Conservation (phyloP, 2,797 vertebrate genomes). For the Falco novaeseelandiae region DNA sequence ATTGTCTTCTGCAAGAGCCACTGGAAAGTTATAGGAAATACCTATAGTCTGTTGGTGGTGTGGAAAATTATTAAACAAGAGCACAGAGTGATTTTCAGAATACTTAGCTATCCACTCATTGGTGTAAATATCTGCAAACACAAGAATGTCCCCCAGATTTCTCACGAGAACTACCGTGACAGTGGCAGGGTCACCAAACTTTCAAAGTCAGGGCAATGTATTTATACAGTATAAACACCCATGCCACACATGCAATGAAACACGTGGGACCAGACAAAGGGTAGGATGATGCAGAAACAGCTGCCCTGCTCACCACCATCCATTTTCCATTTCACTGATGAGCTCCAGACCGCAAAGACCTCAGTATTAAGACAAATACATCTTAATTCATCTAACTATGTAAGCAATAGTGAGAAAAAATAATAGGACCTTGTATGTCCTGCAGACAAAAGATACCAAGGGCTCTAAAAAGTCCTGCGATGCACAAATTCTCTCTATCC, state of each 20-base stretch:
- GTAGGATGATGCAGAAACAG: too few relatives aligned
- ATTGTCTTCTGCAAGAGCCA: neutral
- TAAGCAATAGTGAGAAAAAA: neutral
- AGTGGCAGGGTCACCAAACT: neutral
- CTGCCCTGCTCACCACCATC: too few relatives aligned
- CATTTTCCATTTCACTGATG: too few relatives aligned
- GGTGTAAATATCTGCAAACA: neutral
- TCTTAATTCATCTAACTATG: neutral
- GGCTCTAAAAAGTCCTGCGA: neutral
- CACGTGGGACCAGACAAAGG: neutral
- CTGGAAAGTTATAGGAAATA: neutral
- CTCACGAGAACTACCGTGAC: neutral
- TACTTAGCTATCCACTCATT: neutral
- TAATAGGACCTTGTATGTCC: neutral
- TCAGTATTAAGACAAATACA: neutral
- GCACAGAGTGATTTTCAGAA: neutral
- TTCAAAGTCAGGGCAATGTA: neutral
- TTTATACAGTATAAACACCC: neutral
- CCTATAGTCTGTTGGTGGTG: neutral
- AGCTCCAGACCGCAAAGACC: too few relatives aligned
- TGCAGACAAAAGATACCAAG: neutral
- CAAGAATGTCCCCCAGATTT: neutral
- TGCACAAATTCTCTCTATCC: neutral
- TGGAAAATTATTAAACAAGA: neutral
- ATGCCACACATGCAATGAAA: neutral